These are phyloP conservation scores for Caretta caretta DNA, from an alignment of 2,113 vertebrate genomes.

Conservation along the genomic window DNA sequence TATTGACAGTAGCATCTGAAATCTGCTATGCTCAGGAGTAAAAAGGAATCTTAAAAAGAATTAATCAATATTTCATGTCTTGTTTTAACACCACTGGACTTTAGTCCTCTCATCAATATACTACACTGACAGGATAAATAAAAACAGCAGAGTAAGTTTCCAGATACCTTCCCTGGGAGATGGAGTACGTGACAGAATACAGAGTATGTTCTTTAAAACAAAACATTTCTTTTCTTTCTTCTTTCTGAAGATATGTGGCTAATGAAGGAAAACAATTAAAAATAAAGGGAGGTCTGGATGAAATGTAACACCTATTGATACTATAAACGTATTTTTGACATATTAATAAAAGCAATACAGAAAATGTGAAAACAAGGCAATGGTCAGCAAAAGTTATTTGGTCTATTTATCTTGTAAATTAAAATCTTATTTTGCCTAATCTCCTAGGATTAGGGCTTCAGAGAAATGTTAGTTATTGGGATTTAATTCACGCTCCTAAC, in stretches of 20 bases:
- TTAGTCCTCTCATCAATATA: constrained; percentile 76
- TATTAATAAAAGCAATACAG: constrained; percentile 68
- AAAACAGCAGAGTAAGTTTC: constrained; percentile 74
- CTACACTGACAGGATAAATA: constrained; percentile 76
- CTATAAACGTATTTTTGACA: constrained; percentile 46
- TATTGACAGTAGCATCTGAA: constrained; percentile 73
- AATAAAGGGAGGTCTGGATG: constrained; percentile 58
- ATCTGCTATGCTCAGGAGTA: constrained; percentile 66
- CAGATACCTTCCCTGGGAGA: constrained; percentile 72
- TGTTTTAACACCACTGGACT: constrained; percentile 76
- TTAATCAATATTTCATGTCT: constrained; percentile 80
- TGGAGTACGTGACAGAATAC: constrained; percentile 74
- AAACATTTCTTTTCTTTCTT: constrained; percentile 37
- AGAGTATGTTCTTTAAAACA: constrained; percentile 77
- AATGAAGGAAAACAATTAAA: constrained; percentile 64
- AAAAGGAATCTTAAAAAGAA: constrained; percentile 68
- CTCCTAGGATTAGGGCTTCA: constrained; percentile 27
- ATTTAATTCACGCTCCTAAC: constrained; percentile 49
- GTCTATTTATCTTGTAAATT: constrained; percentile 70
- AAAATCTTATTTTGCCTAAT: constrained; percentile 67
- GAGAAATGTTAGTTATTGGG: constrained; percentile 45
- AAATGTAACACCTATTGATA: constrained; percentile 62
- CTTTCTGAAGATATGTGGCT: constrained; percentile 25
- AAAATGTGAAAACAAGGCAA: constrained; percentile 69
- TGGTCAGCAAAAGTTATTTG: constrained; percentile 57